Evolutionary conservation across 2,888 invertebrate species (phyloP).

Genomic region (Caenorhabditis sp.): DNA sequence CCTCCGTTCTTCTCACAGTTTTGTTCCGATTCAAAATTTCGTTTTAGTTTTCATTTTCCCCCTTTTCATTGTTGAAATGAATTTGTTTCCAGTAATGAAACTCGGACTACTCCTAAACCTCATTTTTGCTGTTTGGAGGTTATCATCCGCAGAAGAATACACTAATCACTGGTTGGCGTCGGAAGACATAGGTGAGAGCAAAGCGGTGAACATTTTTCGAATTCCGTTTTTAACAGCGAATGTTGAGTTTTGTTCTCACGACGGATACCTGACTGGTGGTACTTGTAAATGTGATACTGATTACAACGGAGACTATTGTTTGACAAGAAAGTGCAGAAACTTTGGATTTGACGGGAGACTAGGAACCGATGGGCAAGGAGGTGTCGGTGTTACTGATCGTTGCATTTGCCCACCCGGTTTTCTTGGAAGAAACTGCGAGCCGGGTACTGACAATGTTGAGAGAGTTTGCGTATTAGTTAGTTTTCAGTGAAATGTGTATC

Average conservation of each 20-base stretch:
- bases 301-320: conserved; percentile 35
- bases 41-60: background rate
- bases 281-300: conserved; percentile 33
- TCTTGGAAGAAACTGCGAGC: conserved; percentile 53
- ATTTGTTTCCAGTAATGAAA: conserved; percentile 29
- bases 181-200: conserved; percentile 19
- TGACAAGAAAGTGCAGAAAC: conserved; percentile 41
- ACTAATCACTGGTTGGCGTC: conserved; percentile 29
- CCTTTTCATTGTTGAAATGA: too few species aligned
- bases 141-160: conserved; percentile 28
- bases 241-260: conserved; percentile 45
- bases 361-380: background rate
- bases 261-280: conserved; percentile 18
- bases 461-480: background rate
- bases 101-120: conserved; percentile 43
- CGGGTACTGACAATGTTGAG: too few species aligned
- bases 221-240: conserved; percentile 1
- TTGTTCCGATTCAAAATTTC: conserved; percentile 2
- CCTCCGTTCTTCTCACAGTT: conserved; percentile 33
- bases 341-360: conserved; percentile 31
- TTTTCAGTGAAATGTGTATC: conserved; percentile 45
- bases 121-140: conserved; percentile 41
- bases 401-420: conserved; percentile 56
- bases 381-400: background rate
- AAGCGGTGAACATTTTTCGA: background rate